Evolutionary conservation across 1,140 invertebrate species (phyloP).

Genomic region (Euwallacea fornicatus): DNA sequence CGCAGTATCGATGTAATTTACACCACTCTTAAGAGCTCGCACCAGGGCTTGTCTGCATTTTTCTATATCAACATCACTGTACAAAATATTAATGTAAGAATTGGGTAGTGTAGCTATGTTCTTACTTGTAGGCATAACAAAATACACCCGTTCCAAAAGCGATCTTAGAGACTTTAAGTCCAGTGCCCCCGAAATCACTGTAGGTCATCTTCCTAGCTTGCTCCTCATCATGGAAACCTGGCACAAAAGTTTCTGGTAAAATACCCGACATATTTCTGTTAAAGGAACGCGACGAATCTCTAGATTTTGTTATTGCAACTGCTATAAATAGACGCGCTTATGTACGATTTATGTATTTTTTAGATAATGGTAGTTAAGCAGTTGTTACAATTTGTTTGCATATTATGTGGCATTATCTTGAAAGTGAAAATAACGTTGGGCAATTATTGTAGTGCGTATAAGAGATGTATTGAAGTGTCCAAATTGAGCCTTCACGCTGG

Average conservation of each 20-base stretch:
- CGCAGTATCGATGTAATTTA: slow-evolving; percentile 91
- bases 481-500: too few species aligned
- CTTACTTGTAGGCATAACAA: slow-evolving; percentile 60
- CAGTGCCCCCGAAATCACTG: slow-evolving; percentile 60
- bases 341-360: too few species aligned
- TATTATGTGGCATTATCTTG: too few species aligned
- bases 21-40: slow-evolving; percentile 73
- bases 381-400: too few species aligned
- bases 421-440: too few species aligned
- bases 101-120: background rate
- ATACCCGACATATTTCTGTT: slow-evolving; percentile 22
- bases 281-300: background rate
- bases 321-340: background rate
- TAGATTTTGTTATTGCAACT: background rate
- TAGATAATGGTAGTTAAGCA: too few species aligned
- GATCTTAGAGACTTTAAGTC: slow-evolving; percentile 59
- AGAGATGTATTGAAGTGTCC: too few species aligned
- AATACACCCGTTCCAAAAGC: slow-evolving; percentile 61
- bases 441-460: too few species aligned
- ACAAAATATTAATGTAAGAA: slow-evolving; percentile 23
- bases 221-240: slow-evolving; percentile 62
- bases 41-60: slow-evolving; percentile 71
- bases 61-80: slow-evolving; percentile 58
- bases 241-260: slow-evolving; percentile 54
- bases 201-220: slow-evolving; percentile 61